Evolutionary conservation across 1,140 invertebrate genomes (phyloP).

Genomic region (Eueides isabella): DNA sequence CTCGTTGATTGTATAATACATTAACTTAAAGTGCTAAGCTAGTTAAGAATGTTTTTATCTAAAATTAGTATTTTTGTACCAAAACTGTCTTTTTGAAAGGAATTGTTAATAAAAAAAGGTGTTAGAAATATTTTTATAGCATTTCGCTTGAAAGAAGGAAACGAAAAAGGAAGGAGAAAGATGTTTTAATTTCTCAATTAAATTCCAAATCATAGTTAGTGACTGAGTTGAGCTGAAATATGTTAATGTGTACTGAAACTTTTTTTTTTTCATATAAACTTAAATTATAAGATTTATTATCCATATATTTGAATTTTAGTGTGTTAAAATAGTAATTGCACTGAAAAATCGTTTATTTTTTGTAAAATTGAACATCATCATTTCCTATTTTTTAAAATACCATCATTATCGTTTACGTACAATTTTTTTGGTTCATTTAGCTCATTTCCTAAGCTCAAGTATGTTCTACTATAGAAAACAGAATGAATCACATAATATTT

Average conservation of each 20-base stretch:
- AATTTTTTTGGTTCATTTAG: too few species aligned
- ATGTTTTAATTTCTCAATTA: too few species aligned
- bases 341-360: too few species aligned
- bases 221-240: slow-evolving; percentile 14
- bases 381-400: too few species aligned
- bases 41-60: slow-evolving; percentile 49
- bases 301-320: too few species aligned
- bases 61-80: slow-evolving; percentile 63
- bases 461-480: too few species aligned
- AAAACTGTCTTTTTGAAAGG: slow-evolving; percentile 24
- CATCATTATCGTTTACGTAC: too few species aligned
- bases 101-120: background rate
- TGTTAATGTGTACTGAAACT: background rate
- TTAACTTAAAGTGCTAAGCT: slow-evolving; percentile 48
- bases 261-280: too few species aligned
- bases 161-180: too few species aligned
- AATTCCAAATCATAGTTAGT: slow-evolving; percentile 26
- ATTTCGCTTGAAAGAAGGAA: background rate
- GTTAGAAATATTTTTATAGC: background rate
- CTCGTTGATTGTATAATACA: slow-evolving; percentile 29
- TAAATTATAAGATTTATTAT: background rate
- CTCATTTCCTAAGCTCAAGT: too few species aligned
- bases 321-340: too few species aligned
- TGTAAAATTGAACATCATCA: too few species aligned
- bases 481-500: background rate